A percentile compares a stretch with the other conserved stretches of the same genome.
Evolutionary conservation across 2,888 invertebrate species (phyloP).

Genomic region (Caenorhabditis drosophilae): DNA sequence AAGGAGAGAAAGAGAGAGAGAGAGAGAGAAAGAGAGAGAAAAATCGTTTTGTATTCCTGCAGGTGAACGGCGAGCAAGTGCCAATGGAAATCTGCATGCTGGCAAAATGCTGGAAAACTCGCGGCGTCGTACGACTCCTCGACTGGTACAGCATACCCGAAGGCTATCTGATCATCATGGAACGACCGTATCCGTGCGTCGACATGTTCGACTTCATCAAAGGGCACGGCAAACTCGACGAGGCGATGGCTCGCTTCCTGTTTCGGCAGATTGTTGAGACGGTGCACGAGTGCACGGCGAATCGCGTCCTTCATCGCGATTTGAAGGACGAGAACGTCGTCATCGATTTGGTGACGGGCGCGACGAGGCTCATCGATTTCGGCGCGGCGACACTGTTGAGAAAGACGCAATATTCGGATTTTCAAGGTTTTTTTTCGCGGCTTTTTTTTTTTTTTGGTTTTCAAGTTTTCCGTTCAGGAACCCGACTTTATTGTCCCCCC

Average conservation of each 20-base stretch:
- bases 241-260: slow-evolving; percentile 60
- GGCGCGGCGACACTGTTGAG: slow-evolving; percentile 65
- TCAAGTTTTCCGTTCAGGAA: slow-evolving; percentile 52
- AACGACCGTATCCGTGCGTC: slow-evolving; percentile 62
- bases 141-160: slow-evolving; percentile 67
- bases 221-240: slow-evolving; percentile 54
- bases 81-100: slow-evolving; percentile 68
- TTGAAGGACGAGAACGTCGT: slow-evolving; percentile 67
- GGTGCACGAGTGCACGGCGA: slow-evolving; percentile 53
- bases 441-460: no score
- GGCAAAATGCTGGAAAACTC: slow-evolving; percentile 54
- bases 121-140: slow-evolving; percentile 61
- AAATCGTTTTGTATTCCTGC: slow-evolving; percentile 11
- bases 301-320: slow-evolving; percentile 64
- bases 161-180: slow-evolving; percentile 67
- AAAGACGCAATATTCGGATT: slow-evolving; percentile 62
- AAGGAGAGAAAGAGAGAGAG: slow-evolving; percentile 3
- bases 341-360: slow-evolving; percentile 61
- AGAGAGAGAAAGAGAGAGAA: slow-evolving; percentile 1
- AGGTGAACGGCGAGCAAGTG: slow-evolving; percentile 65
- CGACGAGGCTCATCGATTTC: slow-evolving; percentile 65
- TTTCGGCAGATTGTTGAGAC: slow-evolving; percentile 65
- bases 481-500: slow-evolving; percentile 64
- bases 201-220: slow-evolving; percentile 67
- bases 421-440: slow-evolving; percentile 62